Conservation (phyloP, 2,888 invertebrate genomes). For the Noctua janthina region DNA sequence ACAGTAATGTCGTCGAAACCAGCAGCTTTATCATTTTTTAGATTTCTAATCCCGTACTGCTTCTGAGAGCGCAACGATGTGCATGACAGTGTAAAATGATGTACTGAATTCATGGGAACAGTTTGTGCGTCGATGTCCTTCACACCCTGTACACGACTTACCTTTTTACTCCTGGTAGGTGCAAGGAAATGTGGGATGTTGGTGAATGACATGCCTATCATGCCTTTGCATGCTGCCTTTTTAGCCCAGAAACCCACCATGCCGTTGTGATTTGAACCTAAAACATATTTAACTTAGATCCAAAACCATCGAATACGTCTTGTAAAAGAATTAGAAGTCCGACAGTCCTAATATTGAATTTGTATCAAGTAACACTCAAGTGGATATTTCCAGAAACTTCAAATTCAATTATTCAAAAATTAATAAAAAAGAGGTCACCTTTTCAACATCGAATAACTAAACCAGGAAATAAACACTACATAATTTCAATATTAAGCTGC, state of each 20-base stretch:
- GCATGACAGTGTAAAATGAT: not conserved
- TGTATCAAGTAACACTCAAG: not conserved
- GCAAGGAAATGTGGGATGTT: constrained; percentile 97
- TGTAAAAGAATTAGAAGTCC: not conserved
- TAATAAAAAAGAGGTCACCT: not conserved
- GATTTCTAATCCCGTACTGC: no score
- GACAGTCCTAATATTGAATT: not conserved
- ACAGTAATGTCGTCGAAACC: not conserved
- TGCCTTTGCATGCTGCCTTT: constrained; percentile 92
- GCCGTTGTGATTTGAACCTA: constrained; percentile 96
- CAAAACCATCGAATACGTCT: not conserved
- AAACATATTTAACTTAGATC: constrained; percentile 23
- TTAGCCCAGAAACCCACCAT: constrained; percentile 96
- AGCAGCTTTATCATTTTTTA: not conserved
- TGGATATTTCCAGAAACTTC: not conserved
- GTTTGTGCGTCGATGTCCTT: no score
- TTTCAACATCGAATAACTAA: not conserved
- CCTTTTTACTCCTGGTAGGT: constrained; percentile 95
- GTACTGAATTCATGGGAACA: not conserved
- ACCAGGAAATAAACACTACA: not conserved
- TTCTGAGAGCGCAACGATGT: not conserved
- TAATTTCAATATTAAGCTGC: no score
- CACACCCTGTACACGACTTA: constrained; percentile 67
- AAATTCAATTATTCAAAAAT: not conserved
- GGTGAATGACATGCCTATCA: constrained; percentile 96